A percentile compares a stretch with the other conserved stretches of the same genome.
phyloP scores from a whole-genome alignment of 2,888 invertebrate species.

The Notodonta ziczac region DNA sequence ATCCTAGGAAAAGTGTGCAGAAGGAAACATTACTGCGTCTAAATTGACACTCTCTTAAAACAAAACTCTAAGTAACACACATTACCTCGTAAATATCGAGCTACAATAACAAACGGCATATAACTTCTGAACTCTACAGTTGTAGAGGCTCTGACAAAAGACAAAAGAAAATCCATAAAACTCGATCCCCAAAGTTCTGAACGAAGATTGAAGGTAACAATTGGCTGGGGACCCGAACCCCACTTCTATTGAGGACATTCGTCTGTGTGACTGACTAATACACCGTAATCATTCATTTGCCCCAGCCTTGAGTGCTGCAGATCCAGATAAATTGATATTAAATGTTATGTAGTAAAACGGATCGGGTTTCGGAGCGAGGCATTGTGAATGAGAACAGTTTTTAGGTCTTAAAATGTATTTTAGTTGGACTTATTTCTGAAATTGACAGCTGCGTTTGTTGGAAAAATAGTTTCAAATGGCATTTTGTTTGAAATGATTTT shows the following conservation, averaged over 20 bases:
- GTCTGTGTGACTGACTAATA: slow-evolving; percentile 35
- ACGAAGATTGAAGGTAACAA: slow-evolving; percentile 39
- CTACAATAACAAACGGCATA: slow-evolving; percentile 32
- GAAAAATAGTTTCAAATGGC: not conserved
- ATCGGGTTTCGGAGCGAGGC: slow-evolving; percentile 10
- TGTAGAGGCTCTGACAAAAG: slow-evolving; percentile 26
- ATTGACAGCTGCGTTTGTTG: not conserved
- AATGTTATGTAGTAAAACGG: slow-evolving; percentile 23
- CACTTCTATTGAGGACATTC: slow-evolving; percentile 35
- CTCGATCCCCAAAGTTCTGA: slow-evolving; percentile 22
- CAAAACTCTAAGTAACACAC: not conserved
- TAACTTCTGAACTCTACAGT: slow-evolving; percentile 24
- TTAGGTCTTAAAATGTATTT: slow-evolving; percentile 1
- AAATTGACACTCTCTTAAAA: not conserved
- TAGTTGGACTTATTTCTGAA: not conserved
- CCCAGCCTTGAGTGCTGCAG: slow-evolving; percentile 15
- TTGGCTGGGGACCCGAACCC: slow-evolving; percentile 35
- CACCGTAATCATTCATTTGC: slow-evolving; percentile 37
- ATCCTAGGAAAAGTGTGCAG: too few relatives aligned
- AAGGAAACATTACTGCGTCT: not conserved
- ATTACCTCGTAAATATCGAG: slow-evolving; percentile 31
- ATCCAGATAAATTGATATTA: slow-evolving; percentile 43
- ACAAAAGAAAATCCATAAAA: slow-evolving; percentile 39
- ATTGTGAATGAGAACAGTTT: not conserved
- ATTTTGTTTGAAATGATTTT: not conserved